These are phyloP conservation scores for human DNA, from an alignment of 2,113 vertebrate species.

Conservation along the genomic window DNA sequence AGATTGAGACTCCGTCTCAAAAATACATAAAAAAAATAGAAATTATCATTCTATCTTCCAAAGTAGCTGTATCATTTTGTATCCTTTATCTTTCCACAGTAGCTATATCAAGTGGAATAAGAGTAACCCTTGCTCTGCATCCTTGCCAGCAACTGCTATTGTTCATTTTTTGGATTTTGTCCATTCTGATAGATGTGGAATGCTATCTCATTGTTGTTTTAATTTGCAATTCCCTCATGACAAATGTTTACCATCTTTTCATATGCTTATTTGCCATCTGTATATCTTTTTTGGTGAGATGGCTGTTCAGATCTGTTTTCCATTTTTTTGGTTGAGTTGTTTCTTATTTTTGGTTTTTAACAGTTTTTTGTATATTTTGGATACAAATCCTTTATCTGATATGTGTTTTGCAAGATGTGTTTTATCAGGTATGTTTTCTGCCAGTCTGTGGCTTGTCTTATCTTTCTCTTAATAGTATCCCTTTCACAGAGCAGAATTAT, in stretches of 20 bases:
- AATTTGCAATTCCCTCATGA: background rate
- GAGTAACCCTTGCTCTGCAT: background rate
- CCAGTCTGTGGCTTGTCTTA: background rate
- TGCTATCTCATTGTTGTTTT: background rate
- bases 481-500: background rate
- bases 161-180: background rate
- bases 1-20: too few relatives aligned
- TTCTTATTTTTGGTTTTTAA: constrained; percentile 20
- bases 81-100: constrained; percentile 10
- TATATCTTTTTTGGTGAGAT: background rate
- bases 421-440: background rate
- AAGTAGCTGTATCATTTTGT: background rate
- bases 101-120: background rate
- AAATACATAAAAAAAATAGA: background rate
- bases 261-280: background rate
- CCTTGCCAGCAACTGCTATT: background rate
- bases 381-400: background rate
- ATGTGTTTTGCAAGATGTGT: background rate
- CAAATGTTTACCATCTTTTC: background rate
- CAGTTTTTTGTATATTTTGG: background rate
- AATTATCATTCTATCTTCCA: constrained; percentile 2
- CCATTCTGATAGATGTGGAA: background rate
- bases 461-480: background rate
- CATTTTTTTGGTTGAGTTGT: background rate
- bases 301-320: background rate